These are phyloP conservation scores for Drosophila picticornis DNA, from an alignment of 2,888 invertebrate species.

Conservation along the genomic window DNA sequence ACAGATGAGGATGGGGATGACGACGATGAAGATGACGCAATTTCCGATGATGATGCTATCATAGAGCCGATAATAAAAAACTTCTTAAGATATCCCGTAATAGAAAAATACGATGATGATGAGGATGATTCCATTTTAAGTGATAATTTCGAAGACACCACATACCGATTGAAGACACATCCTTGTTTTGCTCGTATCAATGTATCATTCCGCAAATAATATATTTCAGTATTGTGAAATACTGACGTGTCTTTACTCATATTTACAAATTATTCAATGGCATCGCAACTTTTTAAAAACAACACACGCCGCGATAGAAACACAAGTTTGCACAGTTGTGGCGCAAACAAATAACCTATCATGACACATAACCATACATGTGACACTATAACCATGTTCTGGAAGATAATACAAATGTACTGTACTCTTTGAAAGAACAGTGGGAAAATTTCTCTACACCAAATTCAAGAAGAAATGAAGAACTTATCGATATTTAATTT, in stretches of 20 bases:
- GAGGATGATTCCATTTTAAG: neutral
- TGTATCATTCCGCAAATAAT: neutral
- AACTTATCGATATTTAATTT: neutral
- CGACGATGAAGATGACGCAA: neutral
- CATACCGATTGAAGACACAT: conserved; percentile 11
- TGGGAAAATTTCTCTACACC: neutral
- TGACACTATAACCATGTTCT: neutral
- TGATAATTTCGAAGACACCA: neutral
- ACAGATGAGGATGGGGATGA: neutral
- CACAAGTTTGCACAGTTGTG: conserved; percentile 57
- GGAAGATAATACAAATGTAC: neutral
- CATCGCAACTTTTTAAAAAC: neutral
- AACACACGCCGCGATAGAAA: neutral
- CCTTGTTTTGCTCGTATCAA: conserved; percentile 56
- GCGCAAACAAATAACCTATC: conserved; percentile 19
- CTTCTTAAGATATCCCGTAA: neutral
- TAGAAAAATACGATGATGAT: neutral
- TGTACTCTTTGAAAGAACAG: neutral
- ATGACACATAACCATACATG: no score
- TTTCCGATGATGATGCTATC: neutral
- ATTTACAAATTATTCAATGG: conserved; percentile 1
- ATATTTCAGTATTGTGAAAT: neutral
- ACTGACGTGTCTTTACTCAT: conserved; percentile 34
- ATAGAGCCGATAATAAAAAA: neutral
- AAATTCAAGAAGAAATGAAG: neutral